Evolutionary conservation across 2,888 invertebrate species (phyloP).

Genomic region (Masnerella sp.): DNA sequence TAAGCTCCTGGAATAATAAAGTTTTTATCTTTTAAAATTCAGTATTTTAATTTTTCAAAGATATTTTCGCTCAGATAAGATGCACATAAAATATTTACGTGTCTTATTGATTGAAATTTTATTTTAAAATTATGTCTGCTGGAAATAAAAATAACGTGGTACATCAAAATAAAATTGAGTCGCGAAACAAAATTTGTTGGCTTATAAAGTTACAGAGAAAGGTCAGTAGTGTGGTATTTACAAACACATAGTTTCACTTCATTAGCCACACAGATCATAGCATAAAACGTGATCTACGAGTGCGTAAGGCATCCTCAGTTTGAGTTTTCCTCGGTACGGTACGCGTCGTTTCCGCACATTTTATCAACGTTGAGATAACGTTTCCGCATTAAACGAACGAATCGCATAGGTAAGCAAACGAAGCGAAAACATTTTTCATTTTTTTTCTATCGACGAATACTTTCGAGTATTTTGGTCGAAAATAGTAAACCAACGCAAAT

Average conservation of each 20-base stretch:
- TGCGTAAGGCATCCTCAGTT: constrained; percentile 21
- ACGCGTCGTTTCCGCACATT: constrained; percentile 22
- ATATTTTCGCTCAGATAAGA: too few species aligned
- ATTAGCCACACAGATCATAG: constrained; percentile 27
- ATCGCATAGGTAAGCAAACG: constrained; percentile 41
- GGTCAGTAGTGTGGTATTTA: constrained; percentile 47
- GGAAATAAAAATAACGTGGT: neutral
- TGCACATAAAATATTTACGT: too few species aligned
- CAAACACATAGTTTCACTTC: constrained; percentile 41
- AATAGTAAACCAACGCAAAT: too few species aligned
- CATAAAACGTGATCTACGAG: constrained; percentile 36
- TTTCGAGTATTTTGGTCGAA: too few species aligned
- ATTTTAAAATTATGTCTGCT: neutral
- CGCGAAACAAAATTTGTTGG: constrained; percentile 29
- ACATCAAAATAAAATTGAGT: constrained; percentile 13
- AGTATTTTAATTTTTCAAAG: too few species aligned
- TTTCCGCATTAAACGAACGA: constrained; percentile 11
- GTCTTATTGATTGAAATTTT: neutral
- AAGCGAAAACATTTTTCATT: constrained; percentile 2
- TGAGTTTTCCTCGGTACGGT: constrained; percentile 5
- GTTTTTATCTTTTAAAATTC: too few species aligned
- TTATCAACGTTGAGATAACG: constrained; percentile 37
- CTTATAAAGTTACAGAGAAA: constrained; percentile 33
- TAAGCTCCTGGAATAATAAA: too few species aligned
- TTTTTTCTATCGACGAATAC: too few species aligned